Evolutionary conservation across 2,113 vertebrate species (phyloP).

Genomic region (Oceanodroma tethys): DNA sequence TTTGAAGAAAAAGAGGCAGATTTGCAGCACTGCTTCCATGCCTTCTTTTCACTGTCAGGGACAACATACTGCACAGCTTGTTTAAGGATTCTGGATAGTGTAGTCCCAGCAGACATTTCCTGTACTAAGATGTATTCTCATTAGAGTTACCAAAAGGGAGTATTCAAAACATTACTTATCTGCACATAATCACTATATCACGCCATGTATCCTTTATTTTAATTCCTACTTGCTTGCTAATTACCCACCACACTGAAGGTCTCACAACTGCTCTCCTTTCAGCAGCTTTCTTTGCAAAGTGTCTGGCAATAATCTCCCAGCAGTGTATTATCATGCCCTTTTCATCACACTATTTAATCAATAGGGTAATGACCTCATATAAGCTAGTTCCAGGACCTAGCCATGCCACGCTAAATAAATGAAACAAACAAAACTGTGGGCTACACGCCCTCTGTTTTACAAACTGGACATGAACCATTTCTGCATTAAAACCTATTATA

Average conservation of each 20-base stretch:
- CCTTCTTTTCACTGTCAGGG: neutral
- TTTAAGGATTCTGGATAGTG: constrained; percentile 33
- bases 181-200: constrained; percentile 59
- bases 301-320: constrained; percentile 76
- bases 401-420: constrained; percentile 66
- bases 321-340: constrained; percentile 68
- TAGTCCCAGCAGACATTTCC: constrained; percentile 39
- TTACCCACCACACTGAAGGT: constrained; percentile 63
- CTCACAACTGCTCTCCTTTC: constrained; percentile 68
- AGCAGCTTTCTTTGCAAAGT: constrained; percentile 71
- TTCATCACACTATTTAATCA: constrained; percentile 80
- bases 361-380: constrained; percentile 72
- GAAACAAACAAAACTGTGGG: constrained; percentile 49
- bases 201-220: constrained; percentile 38
- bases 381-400: constrained; percentile 55
- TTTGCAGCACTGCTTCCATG: neutral
- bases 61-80: constrained; percentile 18
- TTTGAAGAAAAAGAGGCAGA: neutral
- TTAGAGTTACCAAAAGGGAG: constrained; percentile 45
- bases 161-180: constrained; percentile 56
- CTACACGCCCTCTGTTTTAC: neutral
- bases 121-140: constrained; percentile 25
- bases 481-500: constrained; percentile 30
- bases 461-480: constrained; percentile 7
- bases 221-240: constrained; percentile 58